These are phyloP conservation scores for Oryzias javanicus DNA, from an alignment of 2,113 vertebrate genomes.

Conservation along the genomic window DNA sequence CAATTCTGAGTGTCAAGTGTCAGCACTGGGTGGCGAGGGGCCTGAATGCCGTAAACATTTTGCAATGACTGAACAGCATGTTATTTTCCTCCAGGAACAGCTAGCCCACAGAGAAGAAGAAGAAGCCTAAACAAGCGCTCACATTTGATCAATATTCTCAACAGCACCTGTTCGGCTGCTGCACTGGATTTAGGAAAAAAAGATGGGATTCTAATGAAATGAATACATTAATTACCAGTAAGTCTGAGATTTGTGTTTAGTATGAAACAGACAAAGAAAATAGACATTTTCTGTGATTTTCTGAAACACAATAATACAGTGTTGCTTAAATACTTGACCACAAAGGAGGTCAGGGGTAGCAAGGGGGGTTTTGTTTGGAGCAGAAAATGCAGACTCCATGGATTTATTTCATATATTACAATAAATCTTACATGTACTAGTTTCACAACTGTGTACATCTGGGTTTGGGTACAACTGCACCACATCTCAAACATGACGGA, in stretches of 20 bases:
- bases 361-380: no score
- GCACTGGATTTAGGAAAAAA: conserved; percentile 2
- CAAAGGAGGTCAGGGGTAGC: no score
- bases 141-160: conserved; percentile 53
- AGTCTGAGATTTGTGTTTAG: conserved; percentile 1
- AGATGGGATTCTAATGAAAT: conserved; percentile 30
- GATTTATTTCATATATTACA: no score
- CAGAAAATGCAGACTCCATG: no score
- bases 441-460: no score
- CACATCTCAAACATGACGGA: no score
- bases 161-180: conserved; percentile 35
- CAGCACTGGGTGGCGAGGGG: conserved; percentile 49
- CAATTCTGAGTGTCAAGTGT: conserved; percentile 6
- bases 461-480: no score
- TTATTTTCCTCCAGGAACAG: conserved; percentile 52
- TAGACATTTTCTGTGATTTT: neutral
- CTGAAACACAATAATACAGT: neutral
- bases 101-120: conserved; percentile 47
- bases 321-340: no score
- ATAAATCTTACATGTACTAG: no score
- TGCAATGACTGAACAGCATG: conserved; percentile 47
- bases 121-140: conserved; percentile 33
- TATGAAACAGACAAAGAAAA: neutral
- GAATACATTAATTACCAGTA: conserved; percentile 21
- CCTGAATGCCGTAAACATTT: conserved; percentile 71